Evolutionary conservation across 1,140 invertebrate species (phyloP).

Genomic region (Leptinotarsa lineolata): DNA sequence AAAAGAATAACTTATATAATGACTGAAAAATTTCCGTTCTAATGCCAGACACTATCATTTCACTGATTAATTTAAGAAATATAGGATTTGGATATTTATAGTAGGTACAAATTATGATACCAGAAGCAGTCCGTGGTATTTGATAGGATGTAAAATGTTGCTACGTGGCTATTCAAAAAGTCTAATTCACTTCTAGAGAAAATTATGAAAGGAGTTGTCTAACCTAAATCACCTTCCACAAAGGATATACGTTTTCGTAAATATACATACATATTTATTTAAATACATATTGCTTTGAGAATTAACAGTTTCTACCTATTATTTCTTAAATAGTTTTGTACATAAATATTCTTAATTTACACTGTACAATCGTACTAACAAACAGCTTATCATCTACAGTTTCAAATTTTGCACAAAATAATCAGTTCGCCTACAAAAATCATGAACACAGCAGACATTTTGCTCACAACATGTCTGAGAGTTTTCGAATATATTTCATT

Average conservation of each 20-base stretch:
- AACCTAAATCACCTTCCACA: not conserved
- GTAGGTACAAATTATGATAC: too few species aligned
- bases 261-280: not conserved
- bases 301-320: not conserved
- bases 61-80: too few species aligned
- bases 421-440: too few species aligned
- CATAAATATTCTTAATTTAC: not conserved
- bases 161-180: not conserved
- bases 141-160: not conserved
- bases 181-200: not conserved
- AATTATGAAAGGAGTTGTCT: not conserved
- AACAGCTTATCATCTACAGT: not conserved
- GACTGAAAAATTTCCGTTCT: too few species aligned
- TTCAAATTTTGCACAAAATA: too few species aligned
- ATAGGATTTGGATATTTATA: too few species aligned
- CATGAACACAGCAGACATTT: too few species aligned
- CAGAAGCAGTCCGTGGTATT: not conserved
- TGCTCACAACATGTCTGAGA: too few species aligned
- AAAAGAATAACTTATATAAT: too few species aligned
- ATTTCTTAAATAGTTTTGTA: not conserved
- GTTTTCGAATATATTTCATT: too few species aligned
- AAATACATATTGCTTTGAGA: conserved; percentile 2
- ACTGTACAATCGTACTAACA: not conserved
- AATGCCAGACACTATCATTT: too few species aligned
- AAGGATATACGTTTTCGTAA: not conserved